Conservation (phyloP, 2,888 invertebrate species). For the Eristalis tenax region DNA sequence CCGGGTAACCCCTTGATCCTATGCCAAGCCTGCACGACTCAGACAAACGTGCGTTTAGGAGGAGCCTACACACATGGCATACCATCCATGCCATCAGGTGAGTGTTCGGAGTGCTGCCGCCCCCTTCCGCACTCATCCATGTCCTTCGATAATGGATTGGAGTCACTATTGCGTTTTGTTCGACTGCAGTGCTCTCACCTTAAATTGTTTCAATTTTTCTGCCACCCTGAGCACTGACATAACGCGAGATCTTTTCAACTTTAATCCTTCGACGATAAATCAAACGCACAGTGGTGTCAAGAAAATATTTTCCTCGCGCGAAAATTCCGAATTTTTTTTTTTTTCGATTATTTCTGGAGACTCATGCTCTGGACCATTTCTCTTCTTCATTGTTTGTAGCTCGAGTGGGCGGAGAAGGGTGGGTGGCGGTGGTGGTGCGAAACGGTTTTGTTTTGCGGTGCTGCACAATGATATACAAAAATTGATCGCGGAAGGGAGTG, state of each 20-base stretch:
- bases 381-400: conserved; percentile 6
- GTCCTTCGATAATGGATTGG: conserved; percentile 15
- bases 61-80: conserved; percentile 24
- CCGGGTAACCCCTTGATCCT: conserved; percentile 29
- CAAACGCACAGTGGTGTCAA: conserved; percentile 65
- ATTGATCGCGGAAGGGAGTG: background rate
- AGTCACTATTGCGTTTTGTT: background rate
- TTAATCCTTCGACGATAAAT: conserved; percentile 60
- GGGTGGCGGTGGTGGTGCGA: no score
- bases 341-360: conserved; percentile 19
- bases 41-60: conserved; percentile 1
- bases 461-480: background rate
- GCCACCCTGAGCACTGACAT: background rate
- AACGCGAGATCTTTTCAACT: conserved; percentile 15
- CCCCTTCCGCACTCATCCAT: background rate
- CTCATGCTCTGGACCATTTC: conserved; percentile 53
- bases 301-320: conserved; percentile 53
- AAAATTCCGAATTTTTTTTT: conserved; percentile 26
- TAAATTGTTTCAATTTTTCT: conserved; percentile 58
- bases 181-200: conserved; percentile 1
- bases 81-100: no score
- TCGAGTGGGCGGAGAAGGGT: background rate
- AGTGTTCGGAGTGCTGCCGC: conserved; percentile 12
- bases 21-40: conserved; percentile 4
- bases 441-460: background rate